Base-by-base conservation (phyloP, 30 jellyfish, hydroid and myxozoan genomes). In the Morbakka virulenta region DNA sequence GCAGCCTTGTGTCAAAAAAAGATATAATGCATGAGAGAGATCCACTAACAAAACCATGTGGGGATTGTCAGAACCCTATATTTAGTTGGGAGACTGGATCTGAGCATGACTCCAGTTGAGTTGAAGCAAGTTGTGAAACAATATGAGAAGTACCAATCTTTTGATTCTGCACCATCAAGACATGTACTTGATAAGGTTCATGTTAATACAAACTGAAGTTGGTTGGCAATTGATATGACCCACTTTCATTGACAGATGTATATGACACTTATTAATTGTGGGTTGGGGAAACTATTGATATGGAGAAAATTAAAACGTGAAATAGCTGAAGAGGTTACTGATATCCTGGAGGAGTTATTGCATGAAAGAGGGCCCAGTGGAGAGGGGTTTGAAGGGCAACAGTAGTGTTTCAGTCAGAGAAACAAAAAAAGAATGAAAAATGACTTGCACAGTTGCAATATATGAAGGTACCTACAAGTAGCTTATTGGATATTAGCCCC, bases 171-270 rank as follows among this genome's bases (percentile, higher is more conserved):
- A 9, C 67, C 80, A 2, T 34, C 23, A 67, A 68, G 3, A 67
- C 80, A 35, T 68, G 21, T 13, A 14, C 23, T 22, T 3, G 67
- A 67, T 30, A 47, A 68, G 48, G 47, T 68, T 68, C 35, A 47
- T 24, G 48, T 31, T 62, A 21, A 24, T 62, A 62, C 6, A 62
- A 62, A 62, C 68, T 14, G 23, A 49, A 26, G 49, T 41, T 27
- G 80, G 21, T 20, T 68, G 67, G 80, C 80, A 68, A 33, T 68
- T 30, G 80, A 68, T 68, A 67, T 33, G 22, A 33, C 80, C 20
- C 67, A 66, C n/a, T n/a, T n/a, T n/a, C n/a, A n/a, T n/a, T n/a
- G n/a, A n/a, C n/a, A n/a, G n/a, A n/a, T n/a, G n/a, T n/a, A n/a
- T n/a, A n/a, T n/a, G n/a, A n/a, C 68, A 30, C 21, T 68, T 35